These are phyloP conservation scores for Eupsilia transversa DNA, from an alignment of 2,888 invertebrate species.

Conservation along the genomic window DNA sequence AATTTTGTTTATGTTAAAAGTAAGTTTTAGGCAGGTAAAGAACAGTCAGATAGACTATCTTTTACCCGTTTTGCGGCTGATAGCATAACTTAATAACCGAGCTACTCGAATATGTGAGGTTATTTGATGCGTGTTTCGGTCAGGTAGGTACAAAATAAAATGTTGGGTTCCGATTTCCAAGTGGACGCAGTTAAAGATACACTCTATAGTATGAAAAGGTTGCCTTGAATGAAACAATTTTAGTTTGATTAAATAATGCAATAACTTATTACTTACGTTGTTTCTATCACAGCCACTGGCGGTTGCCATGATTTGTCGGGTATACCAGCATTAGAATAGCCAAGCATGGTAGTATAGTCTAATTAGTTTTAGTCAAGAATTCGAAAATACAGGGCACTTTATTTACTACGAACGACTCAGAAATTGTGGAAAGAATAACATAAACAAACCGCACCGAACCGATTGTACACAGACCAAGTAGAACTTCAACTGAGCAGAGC, in stretches of 20 bases:
- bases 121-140: not conserved
- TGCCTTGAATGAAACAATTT: not conserved
- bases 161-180: not conserved
- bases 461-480: no score
- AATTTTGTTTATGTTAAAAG: not conserved
- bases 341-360: constrained; percentile 83
- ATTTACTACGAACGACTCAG: not conserved
- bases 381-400: not conserved
- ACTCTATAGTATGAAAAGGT: not conserved
- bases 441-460: not conserved
- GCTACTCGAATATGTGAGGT: not conserved
- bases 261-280: constrained; percentile 92
- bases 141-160: not conserved
- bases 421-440: not conserved
- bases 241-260: not conserved
- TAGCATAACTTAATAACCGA: not conserved
- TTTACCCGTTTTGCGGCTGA: not conserved
- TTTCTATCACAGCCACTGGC: constrained; percentile 95
- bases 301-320: constrained; percentile 98
- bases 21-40: no score
- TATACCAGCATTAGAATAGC: constrained; percentile 92
- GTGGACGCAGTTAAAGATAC: not conserved
- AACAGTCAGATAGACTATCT: no score
- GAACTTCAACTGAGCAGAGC: no score
- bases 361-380: no score